Base-by-base conservation (phyloP, 2,113 vertebrate genomes). In the Python bivittatus region DNA sequence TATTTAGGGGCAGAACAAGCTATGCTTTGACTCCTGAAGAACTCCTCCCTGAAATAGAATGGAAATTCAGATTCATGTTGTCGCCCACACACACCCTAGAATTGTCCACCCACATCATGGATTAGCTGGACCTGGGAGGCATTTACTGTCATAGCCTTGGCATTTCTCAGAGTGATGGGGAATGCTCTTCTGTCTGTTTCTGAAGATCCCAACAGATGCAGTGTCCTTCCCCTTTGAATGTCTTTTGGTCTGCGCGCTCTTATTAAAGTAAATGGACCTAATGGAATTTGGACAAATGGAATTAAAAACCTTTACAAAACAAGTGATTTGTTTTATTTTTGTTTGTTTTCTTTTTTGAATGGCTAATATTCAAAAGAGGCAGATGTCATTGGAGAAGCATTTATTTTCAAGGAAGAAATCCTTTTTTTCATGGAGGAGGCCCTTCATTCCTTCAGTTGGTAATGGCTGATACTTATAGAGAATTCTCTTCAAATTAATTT, bases 41-140 rank as follows among this genome's bases (percentile, higher is more conserved):
- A 88, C 68, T 53, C 44, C 42, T 91, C 58, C 84, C 91, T 84
- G 72, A 89, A 89, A 83, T 88, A 88, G 64, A 79, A 58, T 83
- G 86, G 53, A 52, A 27, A 25, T 84, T 92, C 7, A 5, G 54
- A 42, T 56, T 44, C 85, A 91, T 56, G 22, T 25, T 92, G 33
- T 57, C 8, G 10, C 42, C 7, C 1, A 15, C 91, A 48, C 17
- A 27, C 53, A 58, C 38, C 11, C 38, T 89, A 44, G 86, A 79
- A 89, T 42, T 33, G 27, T 89, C 79, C 57, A 64, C 48, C 87
- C 54, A 92, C 79, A 54, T 64, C n/a, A 61, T 89, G 20, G 5
- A 88, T 92, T 27, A 84, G 44, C 44, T 52, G 44, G 87, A 52
- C 8, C 38, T 58, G 23, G 84, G 29, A 44, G 84, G 60, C 29